phyloP scores from a whole-genome alignment of 92 coral and sea anemone genomes.

The Epizoanthus scotinus region DNA sequence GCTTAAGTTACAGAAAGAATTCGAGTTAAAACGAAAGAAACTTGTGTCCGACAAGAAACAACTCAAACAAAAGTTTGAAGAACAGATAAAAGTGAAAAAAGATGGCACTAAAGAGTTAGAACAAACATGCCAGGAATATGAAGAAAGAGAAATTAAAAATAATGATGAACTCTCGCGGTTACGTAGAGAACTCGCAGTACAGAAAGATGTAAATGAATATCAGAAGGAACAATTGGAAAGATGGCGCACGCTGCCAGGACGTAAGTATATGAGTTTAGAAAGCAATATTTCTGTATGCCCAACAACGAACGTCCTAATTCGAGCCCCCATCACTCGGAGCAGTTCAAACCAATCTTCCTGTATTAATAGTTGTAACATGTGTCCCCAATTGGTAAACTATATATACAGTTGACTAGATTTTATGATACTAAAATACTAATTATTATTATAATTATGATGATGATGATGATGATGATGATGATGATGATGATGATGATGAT shows the following conservation, averaged over 20 bases:
- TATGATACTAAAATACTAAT: too few species aligned
- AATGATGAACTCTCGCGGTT: slow-evolving; percentile 49
- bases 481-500: too few species aligned
- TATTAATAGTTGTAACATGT: too few species aligned
- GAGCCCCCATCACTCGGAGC: too few species aligned
- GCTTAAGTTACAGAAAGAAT: slow-evolving; percentile 53
- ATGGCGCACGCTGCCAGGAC: slow-evolving; percentile 68
- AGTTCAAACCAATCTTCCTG: too few species aligned
- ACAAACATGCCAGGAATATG: slow-evolving; percentile 42
- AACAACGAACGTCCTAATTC: too few species aligned
- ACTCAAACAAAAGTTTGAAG: slow-evolving; percentile 58
- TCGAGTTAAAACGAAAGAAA: slow-evolving; percentile 56
- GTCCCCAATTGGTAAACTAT: too few species aligned
- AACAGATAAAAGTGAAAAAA: slow-evolving; percentile 54
- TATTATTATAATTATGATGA: too few species aligned
- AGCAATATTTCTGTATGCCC: neutral
- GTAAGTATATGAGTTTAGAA: slow-evolving; percentile 52
- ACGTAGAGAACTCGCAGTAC: slow-evolving; percentile 11
- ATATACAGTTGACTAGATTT: too few species aligned
- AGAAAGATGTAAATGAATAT: slow-evolving; percentile 33
- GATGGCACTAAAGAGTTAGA: slow-evolving; percentile 33
- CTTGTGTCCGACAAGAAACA: slow-evolving; percentile 68
- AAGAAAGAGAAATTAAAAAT: slow-evolving; percentile 40
- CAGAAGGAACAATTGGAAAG: slow-evolving; percentile 57
- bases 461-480: too few species aligned